Evolutionary conservation across 2,113 vertebrate species (phyloP).

Genomic region (Hipposideros armiger): DNA sequence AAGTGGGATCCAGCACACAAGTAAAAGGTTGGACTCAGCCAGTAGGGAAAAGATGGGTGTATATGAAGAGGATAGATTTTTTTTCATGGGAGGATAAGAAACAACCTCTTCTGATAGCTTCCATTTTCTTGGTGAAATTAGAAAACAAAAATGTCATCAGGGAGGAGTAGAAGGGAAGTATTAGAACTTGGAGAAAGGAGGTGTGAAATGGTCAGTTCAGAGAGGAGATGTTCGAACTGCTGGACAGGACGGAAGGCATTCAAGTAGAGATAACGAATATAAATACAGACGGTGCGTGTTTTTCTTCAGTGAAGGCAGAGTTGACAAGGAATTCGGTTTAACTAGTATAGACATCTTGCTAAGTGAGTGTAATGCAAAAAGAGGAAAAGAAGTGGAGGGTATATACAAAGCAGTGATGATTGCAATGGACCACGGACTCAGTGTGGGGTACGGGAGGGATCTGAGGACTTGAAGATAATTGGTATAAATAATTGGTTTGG

Average conservation of each 20-base stretch:
- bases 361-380: neutral
- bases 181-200: neutral
- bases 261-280: neutral
- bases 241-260: neutral
- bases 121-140: constrained; percentile 3
- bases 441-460: neutral
- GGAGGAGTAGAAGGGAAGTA: neutral
- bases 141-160: neutral
- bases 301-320: constrained; percentile 26
- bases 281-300: neutral
- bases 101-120: neutral
- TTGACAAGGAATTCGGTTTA: neutral
- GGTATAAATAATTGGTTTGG: neutral
- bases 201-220: neutral
- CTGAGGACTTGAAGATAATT: neutral
- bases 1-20: neutral
- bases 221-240: neutral
- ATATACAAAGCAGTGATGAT: neutral
- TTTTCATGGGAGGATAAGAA: neutral
- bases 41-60: neutral
- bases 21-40: neutral
- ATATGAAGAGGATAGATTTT: neutral
- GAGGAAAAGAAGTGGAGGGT: neutral
- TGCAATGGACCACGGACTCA: neutral
- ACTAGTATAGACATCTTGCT: neutral